Evolutionary conservation across 2,888 invertebrate genomes (phyloP), one percentile per base, ranked within the genome.

Genomic region (Drosophila siamana): DNA sequence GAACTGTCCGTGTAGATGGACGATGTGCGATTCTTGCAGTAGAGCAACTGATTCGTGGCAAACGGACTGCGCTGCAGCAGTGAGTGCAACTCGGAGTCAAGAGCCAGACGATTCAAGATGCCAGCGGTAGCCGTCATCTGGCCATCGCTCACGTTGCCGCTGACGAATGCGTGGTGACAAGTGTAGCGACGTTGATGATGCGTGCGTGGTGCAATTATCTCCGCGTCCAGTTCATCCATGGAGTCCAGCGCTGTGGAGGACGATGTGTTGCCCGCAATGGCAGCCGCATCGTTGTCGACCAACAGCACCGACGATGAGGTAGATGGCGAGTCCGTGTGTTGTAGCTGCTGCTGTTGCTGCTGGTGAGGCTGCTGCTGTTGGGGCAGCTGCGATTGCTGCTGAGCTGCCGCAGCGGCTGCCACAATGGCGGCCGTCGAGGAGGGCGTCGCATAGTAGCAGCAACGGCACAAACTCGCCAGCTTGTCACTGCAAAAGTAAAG

Each of bases 1-100:
- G 96, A 96, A 89, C 96, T 96, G 91, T 97, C 97, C 1, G 97
- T 97, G 93, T 96, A 97, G 61, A 96, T 96, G 76, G 96, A 96
- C 57, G 96, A 95, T 38, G 96, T 95, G 69, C 95, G 94, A 91
- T 95, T 95, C 86, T 94, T 94, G 61, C 94, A 93, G 64, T 93
- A 93, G 40, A 94, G 92, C 52, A 94, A 86, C 72, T 94, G 94
- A 81, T 93, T 93, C 9, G 92, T 91, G 28, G 92, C 91, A 60
- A 93, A 92, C 26, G 92, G 92, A 47, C 92, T 91, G 66, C 93
- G 93, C 57, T 92, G 92, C 51, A 93, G 90, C 38, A 93, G 77
- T 44, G 92, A 92, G 47, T 92, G 92, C 50, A 93, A 90, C 79
- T 93, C 93, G 8, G 93, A 93, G 65, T 93, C 93, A 36, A 92